These are phyloP conservation scores for Emydura subglobosa DNA, from an alignment of 2,113 vertebrate species.

Conservation along the genomic window DNA sequence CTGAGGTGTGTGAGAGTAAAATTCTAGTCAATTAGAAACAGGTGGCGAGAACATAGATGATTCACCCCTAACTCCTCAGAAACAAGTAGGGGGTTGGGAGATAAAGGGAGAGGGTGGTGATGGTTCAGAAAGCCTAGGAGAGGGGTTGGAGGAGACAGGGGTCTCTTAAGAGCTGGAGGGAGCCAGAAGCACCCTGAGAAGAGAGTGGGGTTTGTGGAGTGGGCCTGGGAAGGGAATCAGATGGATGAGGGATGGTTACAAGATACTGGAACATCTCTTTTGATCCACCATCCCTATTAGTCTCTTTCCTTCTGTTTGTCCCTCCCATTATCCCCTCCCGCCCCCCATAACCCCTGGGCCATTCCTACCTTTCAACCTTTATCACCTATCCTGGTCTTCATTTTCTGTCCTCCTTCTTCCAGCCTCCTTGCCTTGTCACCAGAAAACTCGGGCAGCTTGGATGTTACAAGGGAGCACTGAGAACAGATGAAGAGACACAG, in stretches of 20 bases:
- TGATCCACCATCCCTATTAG: neutral
- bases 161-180: neutral
- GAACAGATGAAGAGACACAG: neutral
- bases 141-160: neutral
- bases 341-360: neutral
- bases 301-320: neutral
- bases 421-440: neutral
- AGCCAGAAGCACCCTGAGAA: neutral
- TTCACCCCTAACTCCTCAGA: neutral
- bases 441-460: neutral
- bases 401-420: neutral
- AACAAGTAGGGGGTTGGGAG: neutral
- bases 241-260: neutral
- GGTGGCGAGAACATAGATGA: neutral
- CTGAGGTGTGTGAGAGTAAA: neutral
- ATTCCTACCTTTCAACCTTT: neutral
- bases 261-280: neutral
- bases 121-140: neutral
- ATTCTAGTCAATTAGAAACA: neutral
- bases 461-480: neutral
- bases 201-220: neutral
- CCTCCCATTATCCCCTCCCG: neutral
- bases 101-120: neutral
- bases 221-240: neutral
- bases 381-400: neutral